phyloP scores from a whole-genome alignment of 1,140 invertebrate genomes.

The Grapholita molesta region DNA sequence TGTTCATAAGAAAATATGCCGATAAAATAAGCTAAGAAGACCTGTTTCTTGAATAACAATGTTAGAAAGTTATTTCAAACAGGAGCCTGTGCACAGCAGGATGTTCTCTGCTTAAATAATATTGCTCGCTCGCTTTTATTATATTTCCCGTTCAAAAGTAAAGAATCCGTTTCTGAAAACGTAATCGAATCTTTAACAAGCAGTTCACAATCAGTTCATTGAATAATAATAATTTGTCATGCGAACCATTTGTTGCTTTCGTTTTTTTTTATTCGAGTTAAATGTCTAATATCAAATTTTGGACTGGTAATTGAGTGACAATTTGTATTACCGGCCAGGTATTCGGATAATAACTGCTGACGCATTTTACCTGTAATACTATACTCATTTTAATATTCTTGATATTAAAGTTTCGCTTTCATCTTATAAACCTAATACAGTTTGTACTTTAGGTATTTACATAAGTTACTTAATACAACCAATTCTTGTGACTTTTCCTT shows the following conservation, averaged over 20 bases:
- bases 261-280: neutral
- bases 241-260: neutral
- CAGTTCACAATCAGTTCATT: neutral
- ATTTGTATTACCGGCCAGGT: neutral
- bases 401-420: too few relatives aligned
- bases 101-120: neutral
- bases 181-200: neutral
- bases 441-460: too few relatives aligned
- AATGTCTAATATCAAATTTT: too few relatives aligned
- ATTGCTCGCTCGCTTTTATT: slow-evolving; percentile 4
- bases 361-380: neutral
- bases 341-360: neutral
- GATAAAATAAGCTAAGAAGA: neutral
- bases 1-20: neutral
- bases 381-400: too few relatives aligned
- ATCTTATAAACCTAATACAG: too few relatives aligned
- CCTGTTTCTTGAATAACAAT: neutral
- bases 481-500: too few relatives aligned
- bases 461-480: too few relatives aligned
- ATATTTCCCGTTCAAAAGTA: neutral
- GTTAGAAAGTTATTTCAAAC: slow-evolving; percentile 6
- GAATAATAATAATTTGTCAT: neutral
- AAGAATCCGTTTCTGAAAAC: neutral
- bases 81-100: neutral
- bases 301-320: neutral